Evolutionary conservation across 2,113 vertebrate species (phyloP).

Genomic region (Sinocyclocheilus anophthalmus): DNA sequence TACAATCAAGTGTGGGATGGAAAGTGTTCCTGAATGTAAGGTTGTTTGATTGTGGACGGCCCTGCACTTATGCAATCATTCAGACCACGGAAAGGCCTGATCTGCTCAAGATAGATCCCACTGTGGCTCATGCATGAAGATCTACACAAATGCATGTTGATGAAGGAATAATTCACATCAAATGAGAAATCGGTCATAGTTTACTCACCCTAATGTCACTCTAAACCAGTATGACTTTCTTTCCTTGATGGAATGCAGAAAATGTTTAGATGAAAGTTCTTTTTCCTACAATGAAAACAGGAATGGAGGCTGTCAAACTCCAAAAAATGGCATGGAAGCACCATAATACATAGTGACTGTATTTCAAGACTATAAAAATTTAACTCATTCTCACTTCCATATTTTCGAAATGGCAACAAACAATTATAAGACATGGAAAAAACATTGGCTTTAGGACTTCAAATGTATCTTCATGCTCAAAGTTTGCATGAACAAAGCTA

Average conservation of each 20-base stretch:
- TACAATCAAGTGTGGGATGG: slow-evolving; percentile 64
- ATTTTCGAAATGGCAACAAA: slow-evolving; percentile 1
- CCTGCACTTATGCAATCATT: slow-evolving; percentile 51
- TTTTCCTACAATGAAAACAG: not conserved
- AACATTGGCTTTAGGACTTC: not conserved
- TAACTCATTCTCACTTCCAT: not conserved
- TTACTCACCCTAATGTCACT: slow-evolving; percentile 3
- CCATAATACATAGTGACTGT: not conserved
- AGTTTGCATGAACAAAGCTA: not conserved
- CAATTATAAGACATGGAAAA: not conserved
- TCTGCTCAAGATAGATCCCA: slow-evolving; percentile 1
- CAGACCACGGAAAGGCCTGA: not conserved
- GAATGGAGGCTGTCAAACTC: not conserved
- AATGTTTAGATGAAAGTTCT: not conserved
- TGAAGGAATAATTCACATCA: slow-evolving; percentile 6
- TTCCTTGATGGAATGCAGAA: not conserved
- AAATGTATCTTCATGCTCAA: not conserved
- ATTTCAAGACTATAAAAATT: not conserved
- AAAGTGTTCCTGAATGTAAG: slow-evolving; percentile 73
- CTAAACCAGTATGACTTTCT: not conserved
- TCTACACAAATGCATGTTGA: not conserved
- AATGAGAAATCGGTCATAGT: slow-evolving; percentile 3
- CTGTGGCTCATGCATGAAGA: slow-evolving; percentile 6
- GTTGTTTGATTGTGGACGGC: slow-evolving; percentile 61
- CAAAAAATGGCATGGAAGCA: not conserved